Evolutionary conservation across 2,113 vertebrate genomes (phyloP).

Genomic region (Naja naja): DNA sequence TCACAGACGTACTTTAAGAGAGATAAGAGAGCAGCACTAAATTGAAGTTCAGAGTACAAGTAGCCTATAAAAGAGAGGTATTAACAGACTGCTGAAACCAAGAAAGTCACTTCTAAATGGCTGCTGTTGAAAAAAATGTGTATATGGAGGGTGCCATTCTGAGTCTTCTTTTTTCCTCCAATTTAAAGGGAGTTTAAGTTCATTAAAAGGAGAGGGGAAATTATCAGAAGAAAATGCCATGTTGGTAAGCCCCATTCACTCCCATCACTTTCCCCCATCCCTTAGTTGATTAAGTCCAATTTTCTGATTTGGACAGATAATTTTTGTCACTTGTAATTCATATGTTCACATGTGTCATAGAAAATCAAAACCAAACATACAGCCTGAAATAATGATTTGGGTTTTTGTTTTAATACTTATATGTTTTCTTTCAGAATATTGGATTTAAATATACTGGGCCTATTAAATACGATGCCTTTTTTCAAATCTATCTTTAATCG

Average conservation of each 20-base stretch:
- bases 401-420: not conserved
- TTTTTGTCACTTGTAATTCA: not conserved
- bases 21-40: not conserved
- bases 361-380: not conserved
- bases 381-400: not conserved
- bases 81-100: not conserved
- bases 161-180: not conserved
- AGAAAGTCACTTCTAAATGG: not conserved
- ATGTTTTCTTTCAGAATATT: not conserved
- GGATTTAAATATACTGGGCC: not conserved
- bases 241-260: not conserved
- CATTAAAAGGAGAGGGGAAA: not conserved
- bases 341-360: not conserved
- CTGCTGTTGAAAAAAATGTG: not conserved
- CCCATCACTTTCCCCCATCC: not conserved
- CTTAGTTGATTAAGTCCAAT: not conserved
- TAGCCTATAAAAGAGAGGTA: not conserved
- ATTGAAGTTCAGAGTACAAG: not conserved
- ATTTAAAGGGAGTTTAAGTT: not conserved
- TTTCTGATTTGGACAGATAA: not conserved
- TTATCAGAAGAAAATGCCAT: not conserved
- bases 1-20: not conserved
- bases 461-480: not conserved
- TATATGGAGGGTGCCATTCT: not conserved
- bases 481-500: not conserved